Conservation (phyloP, 2,113 vertebrate genomes). For the Baryphthengus martii region DNA sequence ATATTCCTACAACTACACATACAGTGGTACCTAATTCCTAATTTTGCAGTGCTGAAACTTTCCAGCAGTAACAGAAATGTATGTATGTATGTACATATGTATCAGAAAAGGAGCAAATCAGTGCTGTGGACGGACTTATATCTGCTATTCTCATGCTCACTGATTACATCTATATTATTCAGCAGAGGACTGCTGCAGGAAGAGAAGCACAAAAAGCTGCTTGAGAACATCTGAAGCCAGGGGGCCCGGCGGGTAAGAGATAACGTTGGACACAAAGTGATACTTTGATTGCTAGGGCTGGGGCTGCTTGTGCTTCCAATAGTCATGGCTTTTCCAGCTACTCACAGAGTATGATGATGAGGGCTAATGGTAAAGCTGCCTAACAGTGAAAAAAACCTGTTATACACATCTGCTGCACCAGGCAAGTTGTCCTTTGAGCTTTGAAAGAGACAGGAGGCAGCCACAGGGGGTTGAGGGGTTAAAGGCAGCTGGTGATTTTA, state of each 20-base stretch:
- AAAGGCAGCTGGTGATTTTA: conserved; percentile 44
- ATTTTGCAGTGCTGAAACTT: not conserved
- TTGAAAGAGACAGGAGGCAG: not conserved
- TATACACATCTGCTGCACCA: not conserved
- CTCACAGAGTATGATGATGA: not conserved
- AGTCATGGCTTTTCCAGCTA: not conserved
- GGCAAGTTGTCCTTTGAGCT: not conserved
- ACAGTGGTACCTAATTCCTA: not conserved
- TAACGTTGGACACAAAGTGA: not conserved
- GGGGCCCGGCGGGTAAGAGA: not conserved
- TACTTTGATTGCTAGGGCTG: not conserved
- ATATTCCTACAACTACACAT: not conserved
- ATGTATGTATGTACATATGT: not conserved
- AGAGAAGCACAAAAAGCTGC: not conserved
- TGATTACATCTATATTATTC: not conserved
- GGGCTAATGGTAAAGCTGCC: not conserved
- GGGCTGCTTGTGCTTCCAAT: conserved; percentile 8
- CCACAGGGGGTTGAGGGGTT: not conserved
- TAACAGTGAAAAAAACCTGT: not conserved
- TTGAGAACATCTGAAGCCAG: not conserved
- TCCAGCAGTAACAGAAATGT: not conserved
- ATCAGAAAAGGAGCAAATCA: not conserved
- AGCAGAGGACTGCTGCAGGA: not conserved
- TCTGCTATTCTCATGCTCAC: not conserved
- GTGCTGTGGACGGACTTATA: not conserved